Evolutionary conservation across 2,888 invertebrate genomes (phyloP), one percentile per base, ranked within the genome.

Genomic region (Tiliacea aurago): DNA sequence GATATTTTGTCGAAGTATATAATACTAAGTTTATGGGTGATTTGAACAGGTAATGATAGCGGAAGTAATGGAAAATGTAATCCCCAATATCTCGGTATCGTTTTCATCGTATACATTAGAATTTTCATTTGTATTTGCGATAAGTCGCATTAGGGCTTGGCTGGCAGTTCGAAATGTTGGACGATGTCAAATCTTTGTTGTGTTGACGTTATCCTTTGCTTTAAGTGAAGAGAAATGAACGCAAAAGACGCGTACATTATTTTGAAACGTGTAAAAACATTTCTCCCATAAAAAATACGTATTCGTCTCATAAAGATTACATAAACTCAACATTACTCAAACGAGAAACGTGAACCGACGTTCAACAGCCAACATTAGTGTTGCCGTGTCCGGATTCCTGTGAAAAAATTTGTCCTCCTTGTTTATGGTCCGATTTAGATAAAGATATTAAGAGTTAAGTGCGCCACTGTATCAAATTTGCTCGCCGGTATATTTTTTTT

Each of bases 371-470:
- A 64, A 87, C 69, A 81, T 85, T 82, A 81, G 82, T 74, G 78
- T 64, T 78, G 73, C 78, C 86, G 74, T 81, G 83, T 83, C 82
- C 80, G 83, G 84, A 85, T 79, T 80, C 78, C 82, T 85, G 88
- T 89, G 86, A 87, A 91, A 91, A 90, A 91, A 91, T 87, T 87
- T 88, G 91, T 92, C 90, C 84, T 90, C 90, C 83, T 90, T 92
- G 91, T 94, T 93, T 92, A 93, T 91, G 89, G 89, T 83, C 83
- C 91, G 92, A 94, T 95, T 95, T 94, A 93, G 94, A 94, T 95
- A 94, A 92, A 95, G 94, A 95, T 95, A 94, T 94, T 91, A 90
- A 87, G 91, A 92, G 92, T 94, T 93, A 92, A 94, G 91, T 93
- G 91, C 91, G 89, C 80, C 88, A 87, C 88, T 93, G 93, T 93